A percentile compares a stretch with the other conserved stretches of the same genome.
Conservation (phyloP, 2,888 invertebrate genomes). For the Coecobrya sp. region DNA sequence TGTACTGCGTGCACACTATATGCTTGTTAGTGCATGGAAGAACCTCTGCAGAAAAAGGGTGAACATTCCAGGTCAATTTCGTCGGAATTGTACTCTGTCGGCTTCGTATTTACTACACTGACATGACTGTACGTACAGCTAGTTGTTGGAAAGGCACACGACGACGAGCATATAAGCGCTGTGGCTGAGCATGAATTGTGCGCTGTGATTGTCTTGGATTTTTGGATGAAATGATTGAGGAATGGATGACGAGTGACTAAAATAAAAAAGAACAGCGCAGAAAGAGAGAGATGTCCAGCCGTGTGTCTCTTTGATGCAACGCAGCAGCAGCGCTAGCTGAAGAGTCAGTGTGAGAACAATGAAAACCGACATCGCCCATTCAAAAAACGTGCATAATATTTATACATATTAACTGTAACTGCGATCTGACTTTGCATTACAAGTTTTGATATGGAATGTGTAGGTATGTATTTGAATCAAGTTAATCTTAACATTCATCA, state of each 20-base stretch:
- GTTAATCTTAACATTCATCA: too few relatives aligned
- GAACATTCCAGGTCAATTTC: conserved; percentile 69
- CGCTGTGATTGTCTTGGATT: not conserved
- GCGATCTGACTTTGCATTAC: not conserved
- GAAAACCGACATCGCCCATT: conserved; percentile 69
- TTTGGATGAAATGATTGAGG: conserved; percentile 36
- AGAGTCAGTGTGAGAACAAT: conserved; percentile 43
- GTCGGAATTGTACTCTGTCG: not conserved
- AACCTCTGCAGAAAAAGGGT: conserved; percentile 45
- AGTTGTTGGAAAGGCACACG: not conserved
- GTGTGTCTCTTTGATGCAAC: conserved; percentile 27
- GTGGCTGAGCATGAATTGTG: conserved; percentile 1
- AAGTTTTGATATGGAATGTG: not conserved
- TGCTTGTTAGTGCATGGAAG: not conserved
- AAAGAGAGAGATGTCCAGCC: conserved; percentile 41
- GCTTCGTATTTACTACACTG: not conserved
- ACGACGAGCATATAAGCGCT: too few relatives aligned
- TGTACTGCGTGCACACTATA: not conserved
- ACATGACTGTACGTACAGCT: too few relatives aligned
- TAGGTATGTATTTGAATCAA: too few relatives aligned
- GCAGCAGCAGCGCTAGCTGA: not conserved
- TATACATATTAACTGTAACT: not conserved
- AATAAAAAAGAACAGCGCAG: not conserved
- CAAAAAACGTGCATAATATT: not conserved
- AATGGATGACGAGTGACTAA: conserved; percentile 34